phyloP scores from a whole-genome alignment of 53 echinoderm and acorn worm species.

The Zoroaster sp. region DNA sequence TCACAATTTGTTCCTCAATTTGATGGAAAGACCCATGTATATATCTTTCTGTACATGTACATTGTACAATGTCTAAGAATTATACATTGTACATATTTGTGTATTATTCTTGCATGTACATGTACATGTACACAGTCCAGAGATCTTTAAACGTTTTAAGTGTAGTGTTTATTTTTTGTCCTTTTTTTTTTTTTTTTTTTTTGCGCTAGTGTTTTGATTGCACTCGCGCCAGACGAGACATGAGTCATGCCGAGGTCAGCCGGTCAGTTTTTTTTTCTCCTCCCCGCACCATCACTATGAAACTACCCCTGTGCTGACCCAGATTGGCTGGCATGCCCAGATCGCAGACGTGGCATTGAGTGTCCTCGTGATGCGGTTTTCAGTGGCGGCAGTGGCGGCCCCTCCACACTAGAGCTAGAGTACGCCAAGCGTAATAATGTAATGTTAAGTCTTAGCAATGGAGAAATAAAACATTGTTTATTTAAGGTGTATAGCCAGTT shows the following conservation, averaged over 20 bases:
- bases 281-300: background rate
- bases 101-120: too few relatives aligned
- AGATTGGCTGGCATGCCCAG: background rate
- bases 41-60: background rate
- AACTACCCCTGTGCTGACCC: constrained; percentile 9
- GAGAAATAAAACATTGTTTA: background rate
- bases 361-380: constrained; percentile 3
- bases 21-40: too few relatives aligned
- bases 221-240: constrained; percentile 7
- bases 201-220: background rate
- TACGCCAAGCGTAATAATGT: constrained; percentile 31
- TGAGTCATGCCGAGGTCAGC: constrained; percentile 28
- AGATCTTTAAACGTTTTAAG: background rate
- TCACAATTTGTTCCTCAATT: too few relatives aligned
- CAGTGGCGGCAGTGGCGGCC: background rate
- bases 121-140: background rate
- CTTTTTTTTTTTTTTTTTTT: background rate
- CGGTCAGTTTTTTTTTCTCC: background rate
- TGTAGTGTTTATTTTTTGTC: background rate
- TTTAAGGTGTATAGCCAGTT: background rate
- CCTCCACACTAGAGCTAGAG: background rate
- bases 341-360: background rate
- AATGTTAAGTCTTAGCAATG: constrained; percentile 29
- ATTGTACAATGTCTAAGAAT: too few relatives aligned
- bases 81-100: background rate